These are phyloP conservation scores for Syngnathus rostellatus DNA, from an alignment of 2,797 vertebrate genomes.

Conservation along the genomic window DNA sequence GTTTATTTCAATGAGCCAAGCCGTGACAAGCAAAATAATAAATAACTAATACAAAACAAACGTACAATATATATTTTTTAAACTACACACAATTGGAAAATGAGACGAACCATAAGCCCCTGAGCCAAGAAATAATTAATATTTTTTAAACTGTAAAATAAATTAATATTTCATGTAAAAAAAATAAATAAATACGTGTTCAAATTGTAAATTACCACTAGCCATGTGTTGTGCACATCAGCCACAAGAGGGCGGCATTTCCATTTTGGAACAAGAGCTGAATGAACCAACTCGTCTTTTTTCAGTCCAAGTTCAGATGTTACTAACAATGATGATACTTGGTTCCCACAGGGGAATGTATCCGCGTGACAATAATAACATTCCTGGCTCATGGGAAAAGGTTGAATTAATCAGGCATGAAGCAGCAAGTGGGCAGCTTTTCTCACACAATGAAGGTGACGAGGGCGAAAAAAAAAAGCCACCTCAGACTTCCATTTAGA, in stretches of 20 bases:
- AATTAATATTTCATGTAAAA: too few relatives aligned
- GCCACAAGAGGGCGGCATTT: background rate
- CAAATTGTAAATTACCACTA: background rate
- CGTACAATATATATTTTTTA: too few relatives aligned
- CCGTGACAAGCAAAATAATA: too few relatives aligned
- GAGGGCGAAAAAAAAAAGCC: background rate
- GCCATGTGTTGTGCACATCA: background rate
- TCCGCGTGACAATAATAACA: conserved; percentile 14
- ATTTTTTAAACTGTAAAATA: too few relatives aligned
- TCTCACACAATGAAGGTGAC: background rate
- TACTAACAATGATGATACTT: background rate
- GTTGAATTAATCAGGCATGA: conserved; percentile 34
- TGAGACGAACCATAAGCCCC: too few relatives aligned
- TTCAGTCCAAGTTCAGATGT: too few relatives aligned
- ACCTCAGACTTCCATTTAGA: background rate
- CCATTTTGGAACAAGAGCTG: background rate
- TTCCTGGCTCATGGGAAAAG: conserved; percentile 41
- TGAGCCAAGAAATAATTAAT: background rate
- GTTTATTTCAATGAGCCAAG: too few relatives aligned
- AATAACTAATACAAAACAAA: too few relatives aligned
- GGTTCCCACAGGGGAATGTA: background rate
- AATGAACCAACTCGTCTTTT: background rate
- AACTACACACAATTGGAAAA: too few relatives aligned
- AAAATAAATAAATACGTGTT: background rate
- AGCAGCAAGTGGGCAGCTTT: conserved; percentile 11